phyloP scores from a whole-genome alignment of 2,888 invertebrate species.

The Campoplex capitator region DNA sequence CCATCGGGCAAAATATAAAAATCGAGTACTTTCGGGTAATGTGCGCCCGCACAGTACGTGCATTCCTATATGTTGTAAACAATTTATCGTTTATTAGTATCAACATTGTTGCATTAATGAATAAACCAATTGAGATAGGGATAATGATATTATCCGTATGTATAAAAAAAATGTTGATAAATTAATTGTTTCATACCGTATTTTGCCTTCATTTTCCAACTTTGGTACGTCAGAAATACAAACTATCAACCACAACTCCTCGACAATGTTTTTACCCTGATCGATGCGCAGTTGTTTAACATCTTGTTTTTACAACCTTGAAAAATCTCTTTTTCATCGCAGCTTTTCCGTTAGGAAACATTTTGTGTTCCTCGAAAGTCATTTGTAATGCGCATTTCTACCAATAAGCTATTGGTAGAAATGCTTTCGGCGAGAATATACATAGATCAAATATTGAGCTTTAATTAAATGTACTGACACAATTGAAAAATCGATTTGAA shows the following conservation, averaged over 20 bases:
- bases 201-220: background rate
- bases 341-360: background rate
- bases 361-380: background rate
- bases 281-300: background rate
- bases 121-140: background rate
- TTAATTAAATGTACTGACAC: background rate
- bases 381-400: background rate
- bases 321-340: background rate
- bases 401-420: background rate
- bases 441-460: background rate
- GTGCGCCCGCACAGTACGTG: background rate
- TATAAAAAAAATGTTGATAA: background rate
- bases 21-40: background rate
- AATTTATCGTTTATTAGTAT: slow-evolving; percentile 6
- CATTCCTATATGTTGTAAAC: slow-evolving; percentile 29
- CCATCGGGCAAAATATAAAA: background rate
- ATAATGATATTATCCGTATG: slow-evolving; percentile 4
- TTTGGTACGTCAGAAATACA: background rate
- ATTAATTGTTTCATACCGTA: background rate
- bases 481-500: background rate
- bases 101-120: background rate
- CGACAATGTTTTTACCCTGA: background rate
- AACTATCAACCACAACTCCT: background rate
- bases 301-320: background rate
- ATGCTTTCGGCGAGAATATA: background rate